These are phyloP conservation scores for Circaetus gallicus DNA, from an alignment of 2,113 vertebrate species.

Conservation along the genomic window DNA sequence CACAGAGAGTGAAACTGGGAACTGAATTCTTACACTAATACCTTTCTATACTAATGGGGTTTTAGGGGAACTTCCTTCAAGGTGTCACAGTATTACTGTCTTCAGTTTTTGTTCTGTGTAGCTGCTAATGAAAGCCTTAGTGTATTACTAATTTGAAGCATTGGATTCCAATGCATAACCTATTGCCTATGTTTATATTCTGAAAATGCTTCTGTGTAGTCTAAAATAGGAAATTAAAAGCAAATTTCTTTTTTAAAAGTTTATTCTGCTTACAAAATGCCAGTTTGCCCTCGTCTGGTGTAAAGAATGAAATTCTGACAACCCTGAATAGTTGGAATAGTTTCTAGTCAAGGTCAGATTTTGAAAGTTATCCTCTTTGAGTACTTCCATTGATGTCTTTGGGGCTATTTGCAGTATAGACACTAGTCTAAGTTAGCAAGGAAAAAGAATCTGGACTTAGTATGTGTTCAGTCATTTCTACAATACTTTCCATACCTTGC, in stretches of 20 bases:
- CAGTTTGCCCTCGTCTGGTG: background rate
- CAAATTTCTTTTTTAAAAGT: background rate
- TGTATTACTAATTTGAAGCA: background rate
- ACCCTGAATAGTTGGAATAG: background rate
- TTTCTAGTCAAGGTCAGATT: background rate
- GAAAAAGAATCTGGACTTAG: background rate
- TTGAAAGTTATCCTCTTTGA: background rate
- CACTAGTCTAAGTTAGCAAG: background rate
- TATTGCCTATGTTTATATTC: background rate
- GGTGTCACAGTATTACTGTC: background rate
- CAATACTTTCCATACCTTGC: background rate
- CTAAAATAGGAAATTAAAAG: background rate
- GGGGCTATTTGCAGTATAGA: background rate
- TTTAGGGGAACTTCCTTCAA: background rate
- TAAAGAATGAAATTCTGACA: background rate
- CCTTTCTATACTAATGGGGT: rapidly evolving
- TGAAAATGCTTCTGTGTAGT: background rate
- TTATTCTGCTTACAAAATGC: background rate
- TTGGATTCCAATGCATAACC: background rate
- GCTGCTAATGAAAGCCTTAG: background rate
- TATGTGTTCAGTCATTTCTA: background rate
- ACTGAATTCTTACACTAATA: background rate
- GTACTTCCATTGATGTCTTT: background rate
- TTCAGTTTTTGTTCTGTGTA: background rate
- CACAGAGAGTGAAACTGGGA: background rate